Base-by-base conservation (phyloP, 2,888 invertebrate genomes). In the Conus canariensis region DNA sequence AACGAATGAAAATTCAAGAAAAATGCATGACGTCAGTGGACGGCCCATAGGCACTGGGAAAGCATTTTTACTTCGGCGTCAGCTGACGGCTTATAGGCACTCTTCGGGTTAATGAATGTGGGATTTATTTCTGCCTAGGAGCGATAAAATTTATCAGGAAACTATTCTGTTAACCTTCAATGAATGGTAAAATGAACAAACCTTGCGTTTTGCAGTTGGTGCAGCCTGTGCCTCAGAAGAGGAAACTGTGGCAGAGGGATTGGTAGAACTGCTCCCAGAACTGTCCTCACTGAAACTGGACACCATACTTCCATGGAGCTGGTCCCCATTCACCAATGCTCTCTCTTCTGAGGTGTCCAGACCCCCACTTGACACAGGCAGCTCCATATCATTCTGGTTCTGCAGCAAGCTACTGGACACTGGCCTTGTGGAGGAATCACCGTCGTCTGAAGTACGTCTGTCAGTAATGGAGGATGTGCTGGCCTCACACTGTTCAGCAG, bases 131-230 rank as follows among this genome's bases (percentile, higher is more conserved):
- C 45, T 45, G 45, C 45, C 45, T 4, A 45, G 45, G 45, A 45
- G 45, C 45, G 45, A 45, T 45, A 4, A 45, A 2, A 45, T 45
- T 45, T 45, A 45, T 45, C 45, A 45, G 45, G 45, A 45, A 45
- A 45, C 45, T 45, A 45, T 45, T 45, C 45, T 45, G 45, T 45
- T 45, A 45, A 45, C 45, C 45, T 45, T 45, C 8, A 64, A 14
- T 64, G 64, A 64, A 64, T 14, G 16, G 64, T 5, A 10, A 64
- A 64, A 64, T 14, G 64, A 64, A 64, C 64, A 10, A 10, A 92
- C 92, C 91, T 92, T 91, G 64, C 90, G 90, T 83, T 91, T 92
- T 14, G 85, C 59, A 67, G 87, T 90, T 58, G 92, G 92, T 16
- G 90, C 89, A 70, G 89, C 70, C 19, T 74, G 85, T 58, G 90